These are phyloP conservation scores for Rutilus rutilus DNA, from an alignment of 2,113 vertebrate genomes.

Conservation along the genomic window DNA sequence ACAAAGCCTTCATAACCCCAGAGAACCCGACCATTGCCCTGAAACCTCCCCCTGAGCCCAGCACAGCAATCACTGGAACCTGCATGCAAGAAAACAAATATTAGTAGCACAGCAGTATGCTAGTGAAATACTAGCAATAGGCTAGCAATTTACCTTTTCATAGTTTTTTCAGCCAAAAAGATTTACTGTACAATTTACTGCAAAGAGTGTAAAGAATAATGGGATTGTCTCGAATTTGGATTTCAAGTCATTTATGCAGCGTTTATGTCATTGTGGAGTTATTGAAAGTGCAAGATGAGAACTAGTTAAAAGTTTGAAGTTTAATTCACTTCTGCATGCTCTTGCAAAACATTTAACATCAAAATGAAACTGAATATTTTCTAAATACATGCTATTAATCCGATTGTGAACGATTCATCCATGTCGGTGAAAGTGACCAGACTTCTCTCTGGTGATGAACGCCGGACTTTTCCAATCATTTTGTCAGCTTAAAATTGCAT, in stretches of 20 bases:
- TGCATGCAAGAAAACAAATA: conserved; percentile 58
- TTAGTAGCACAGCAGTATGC: neutral
- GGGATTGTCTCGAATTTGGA: neutral
- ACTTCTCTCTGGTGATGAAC: neutral
- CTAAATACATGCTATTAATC: neutral
- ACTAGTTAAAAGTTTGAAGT: neutral
- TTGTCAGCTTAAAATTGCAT: neutral
- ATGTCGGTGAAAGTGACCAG: neutral
- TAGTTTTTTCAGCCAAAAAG: neutral
- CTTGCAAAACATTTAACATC: neutral
- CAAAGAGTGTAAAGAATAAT: neutral
- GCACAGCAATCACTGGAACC: conserved; percentile 92
- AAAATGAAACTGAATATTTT: too few species aligned
- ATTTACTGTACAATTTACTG: neutral
- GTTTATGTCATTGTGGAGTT: neutral
- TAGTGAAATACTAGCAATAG: neutral
- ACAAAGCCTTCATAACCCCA: conserved; percentile 95
- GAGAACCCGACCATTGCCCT: conserved; percentile 95
- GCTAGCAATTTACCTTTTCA: neutral
- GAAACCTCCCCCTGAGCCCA: conserved; percentile 96
- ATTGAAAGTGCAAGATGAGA: neutral
- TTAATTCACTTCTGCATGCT: neutral
- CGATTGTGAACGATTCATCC: neutral
- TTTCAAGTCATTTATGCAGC: neutral
- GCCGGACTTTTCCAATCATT: neutral